Evolutionary conservation across 1,140 invertebrate species (phyloP), one percentile per base, ranked within the genome.

Genomic region (Heliconius himera): DNA sequence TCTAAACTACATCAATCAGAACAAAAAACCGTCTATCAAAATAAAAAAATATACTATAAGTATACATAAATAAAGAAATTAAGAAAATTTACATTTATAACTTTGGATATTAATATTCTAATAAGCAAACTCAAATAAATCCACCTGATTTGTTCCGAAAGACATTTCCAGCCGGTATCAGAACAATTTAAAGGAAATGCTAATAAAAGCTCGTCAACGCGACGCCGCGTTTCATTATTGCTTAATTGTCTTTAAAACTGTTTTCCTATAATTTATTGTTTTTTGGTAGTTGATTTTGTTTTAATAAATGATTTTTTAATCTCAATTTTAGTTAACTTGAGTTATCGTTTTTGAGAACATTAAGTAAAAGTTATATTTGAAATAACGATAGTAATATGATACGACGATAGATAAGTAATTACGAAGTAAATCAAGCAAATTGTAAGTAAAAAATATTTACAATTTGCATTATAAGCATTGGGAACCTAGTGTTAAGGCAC

Each of bases 211-310:
- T 84, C 82, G 84, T 79, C 85, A 84, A 80, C 82, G 76, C 85
- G 84, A 80, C 82, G 76, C 80, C 82, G 81, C 74, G 83, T 85
- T 89, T 88, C 85, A 87, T 88, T 88, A 82, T 82, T 87, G 82
- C 76, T 71, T 85, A 88, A 90, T 90, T 90, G 89, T 90, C 90
- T 90, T 90, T 87, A 86, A 88, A 86, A 88, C 84, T 85, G 81
- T 73, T 74, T 82, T 83, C 82, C 73, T 78, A 83, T 88, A 84
- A 83, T 83, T 82, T 78, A 76, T 85, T 85, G 80, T 81, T 51
- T 8, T 4, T 87, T 87, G 72, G 83, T 81, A 76, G 54, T 38
- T n/a, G 76, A 11, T 29, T 29, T 71, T n/a, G 70, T 71, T 33
- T 71, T 16, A 38, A 36, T 20, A 36, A 26, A 38, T 71, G 18